These are phyloP conservation scores for Chionomys nivalis DNA, from an alignment of 2,113 vertebrate species.

Conservation along the genomic window DNA sequence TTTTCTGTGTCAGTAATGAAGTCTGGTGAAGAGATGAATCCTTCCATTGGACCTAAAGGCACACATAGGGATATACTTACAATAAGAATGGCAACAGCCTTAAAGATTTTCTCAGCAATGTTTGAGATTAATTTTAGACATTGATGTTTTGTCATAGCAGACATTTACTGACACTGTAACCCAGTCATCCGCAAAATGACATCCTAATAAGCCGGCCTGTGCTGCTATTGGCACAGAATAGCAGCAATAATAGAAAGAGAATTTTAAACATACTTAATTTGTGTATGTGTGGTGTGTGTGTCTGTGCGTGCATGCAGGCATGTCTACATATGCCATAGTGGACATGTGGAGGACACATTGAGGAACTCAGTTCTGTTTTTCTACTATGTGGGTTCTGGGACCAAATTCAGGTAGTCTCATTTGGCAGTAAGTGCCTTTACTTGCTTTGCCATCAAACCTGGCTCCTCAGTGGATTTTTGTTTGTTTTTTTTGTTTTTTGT, in stretches of 20 bases:
- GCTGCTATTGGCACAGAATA: neutral
- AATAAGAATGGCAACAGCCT: neutral
- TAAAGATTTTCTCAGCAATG: slow-evolving; percentile 7
- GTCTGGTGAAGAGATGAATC: neutral
- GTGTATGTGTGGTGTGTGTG: neutral
- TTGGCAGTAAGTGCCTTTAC: neutral
- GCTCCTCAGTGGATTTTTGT: neutral
- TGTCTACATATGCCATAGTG: neutral
- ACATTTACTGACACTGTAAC: neutral
- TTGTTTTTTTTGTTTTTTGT: too few relatives aligned
- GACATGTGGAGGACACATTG: neutral
- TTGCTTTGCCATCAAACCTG: neutral
- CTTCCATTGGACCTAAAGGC: neutral
- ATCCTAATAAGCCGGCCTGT: neutral
- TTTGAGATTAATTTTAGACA: slow-evolving; percentile 5
- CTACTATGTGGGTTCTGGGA: too few relatives aligned
- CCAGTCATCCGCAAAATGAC: neutral
- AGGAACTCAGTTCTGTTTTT: neutral
- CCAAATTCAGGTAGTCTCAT: neutral
- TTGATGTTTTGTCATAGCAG: neutral
- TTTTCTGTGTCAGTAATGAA: neutral
- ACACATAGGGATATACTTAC: neutral
- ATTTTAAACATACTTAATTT: neutral
- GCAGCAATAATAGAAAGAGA: neutral
- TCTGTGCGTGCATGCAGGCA: too few relatives aligned